These are phyloP conservation scores for Delia radicum DNA, from an alignment of 1,140 invertebrate species.

Conservation along the genomic window DNA sequence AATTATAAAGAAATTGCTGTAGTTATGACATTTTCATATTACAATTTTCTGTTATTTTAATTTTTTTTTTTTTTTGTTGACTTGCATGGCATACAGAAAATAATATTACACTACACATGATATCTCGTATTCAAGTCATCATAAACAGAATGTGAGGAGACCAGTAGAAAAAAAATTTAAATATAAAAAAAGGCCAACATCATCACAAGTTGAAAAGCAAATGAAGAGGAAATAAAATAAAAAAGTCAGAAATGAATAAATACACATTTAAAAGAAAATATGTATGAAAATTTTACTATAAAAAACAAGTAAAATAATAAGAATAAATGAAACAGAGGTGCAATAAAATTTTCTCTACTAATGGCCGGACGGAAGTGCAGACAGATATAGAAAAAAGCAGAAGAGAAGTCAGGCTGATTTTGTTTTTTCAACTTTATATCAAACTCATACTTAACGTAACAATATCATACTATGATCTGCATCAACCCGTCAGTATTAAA, in stretches of 20 bases:
- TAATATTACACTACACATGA: constrained; percentile 26
- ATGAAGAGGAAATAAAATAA: constrained; percentile 39
- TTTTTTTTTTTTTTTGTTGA: neutral
- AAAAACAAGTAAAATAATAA: constrained; percentile 29
- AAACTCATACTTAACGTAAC: neutral
- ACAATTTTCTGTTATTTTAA: constrained; percentile 31
- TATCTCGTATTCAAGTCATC: neutral
- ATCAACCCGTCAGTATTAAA: neutral
- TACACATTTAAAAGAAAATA: constrained; percentile 34
- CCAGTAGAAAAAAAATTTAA: neutral
- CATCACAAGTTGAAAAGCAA: constrained; percentile 45
- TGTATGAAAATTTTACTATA: constrained; percentile 41
- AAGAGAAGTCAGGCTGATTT: neutral
- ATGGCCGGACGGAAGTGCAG: constrained; percentile 31
- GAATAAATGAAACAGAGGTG: constrained; percentile 41
- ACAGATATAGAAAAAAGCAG: constrained; percentile 21
- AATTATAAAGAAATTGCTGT: constrained; percentile 40
- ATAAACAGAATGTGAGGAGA: neutral
- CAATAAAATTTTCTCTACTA: constrained; percentile 45
- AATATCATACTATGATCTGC: neutral
- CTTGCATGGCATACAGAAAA: neutral
- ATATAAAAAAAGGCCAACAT: constrained; percentile 30
- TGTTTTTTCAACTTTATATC: neutral
- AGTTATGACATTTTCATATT: constrained; percentile 4
- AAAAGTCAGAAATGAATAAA: neutral